Evolutionary conservation across 2,888 invertebrate genomes (phyloP), one percentile per base, ranked within the genome.

Genomic region (Thymelicus sylvestris): DNA sequence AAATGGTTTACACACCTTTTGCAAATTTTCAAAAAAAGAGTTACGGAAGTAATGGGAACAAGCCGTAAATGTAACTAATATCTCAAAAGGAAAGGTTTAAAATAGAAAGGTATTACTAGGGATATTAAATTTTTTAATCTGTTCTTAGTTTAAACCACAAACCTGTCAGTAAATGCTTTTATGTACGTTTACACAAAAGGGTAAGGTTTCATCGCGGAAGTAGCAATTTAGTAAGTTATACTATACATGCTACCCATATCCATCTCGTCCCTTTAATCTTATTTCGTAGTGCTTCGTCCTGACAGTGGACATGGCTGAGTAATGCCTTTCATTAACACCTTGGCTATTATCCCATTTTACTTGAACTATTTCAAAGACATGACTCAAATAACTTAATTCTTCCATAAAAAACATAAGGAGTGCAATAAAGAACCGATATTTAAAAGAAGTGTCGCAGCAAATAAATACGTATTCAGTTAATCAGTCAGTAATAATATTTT

Each of bases 261-360:
- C 44, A 64, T 65, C 70, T 65, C 48, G n/a, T 8, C 65, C 64
- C 50, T 70, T 65, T 70, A 70, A 70, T 60, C 65, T 70, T 70
- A 70, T 70, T 64, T 65, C 50, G 50, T 65, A 62, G 59, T 64
- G 64, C 12, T 59, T 64, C 31, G 55, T 47, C 50, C 64, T 59
- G 62, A 68, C 44, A 13, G 62, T 68, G 64, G 69, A 73, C 74
- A 73, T 70, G 67, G 71, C 74, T 74, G 67, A 76, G 57, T 73
- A 74, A 77, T 74, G 64, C n/a, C 67, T 72, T 74, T 75, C 73
- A 74, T 75, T 76, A 76, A 62, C 75, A 74, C 71, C 72, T 72
- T 72, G 50, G 72, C 71, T 70, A 74, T 73, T 72, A 74, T 70
- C 65, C 72, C 70, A 61, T 48, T 31, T 66, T 70, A 72, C 72